These are phyloP conservation scores for Tympanuchus pallidicinctus DNA, from an alignment of 2,113 vertebrate species.

Conservation along the genomic window DNA sequence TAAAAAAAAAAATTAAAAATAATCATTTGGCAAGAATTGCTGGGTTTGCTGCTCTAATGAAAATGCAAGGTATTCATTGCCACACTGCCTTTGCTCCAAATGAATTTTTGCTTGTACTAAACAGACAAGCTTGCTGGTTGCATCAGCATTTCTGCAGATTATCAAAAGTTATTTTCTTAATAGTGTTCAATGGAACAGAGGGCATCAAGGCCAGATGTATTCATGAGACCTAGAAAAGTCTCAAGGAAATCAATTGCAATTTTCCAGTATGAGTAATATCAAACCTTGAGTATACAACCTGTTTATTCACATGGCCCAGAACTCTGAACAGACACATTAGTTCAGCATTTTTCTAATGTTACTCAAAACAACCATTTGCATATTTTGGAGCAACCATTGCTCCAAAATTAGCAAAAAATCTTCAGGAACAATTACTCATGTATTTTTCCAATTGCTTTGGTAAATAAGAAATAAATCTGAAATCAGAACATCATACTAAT, in stretches of 20 bases:
- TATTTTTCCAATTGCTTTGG: constrained; percentile 15
- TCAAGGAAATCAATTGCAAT: neutral
- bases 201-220: neutral
- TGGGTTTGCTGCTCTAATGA: neutral
- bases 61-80: neutral
- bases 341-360: neutral
- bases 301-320: neutral
- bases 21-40: neutral
- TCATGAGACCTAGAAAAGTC: neutral
- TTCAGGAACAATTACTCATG: constrained; percentile 25
- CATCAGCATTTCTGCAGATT: neutral
- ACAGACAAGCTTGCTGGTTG: neutral
- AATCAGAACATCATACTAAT: neutral
- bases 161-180: neutral
- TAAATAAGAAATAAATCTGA: constrained; percentile 6
- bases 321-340: neutral
- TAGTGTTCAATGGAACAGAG: neutral
- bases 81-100: neutral
- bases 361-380: neutral
- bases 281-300: neutral
- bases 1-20: neutral
- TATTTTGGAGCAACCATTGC: too few species aligned
- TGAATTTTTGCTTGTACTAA: neutral
- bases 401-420: neutral
- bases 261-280: neutral